phyloP scores from a whole-genome alignment of 2,888 invertebrate genomes.

The Sicus ferrugineus region DNA sequence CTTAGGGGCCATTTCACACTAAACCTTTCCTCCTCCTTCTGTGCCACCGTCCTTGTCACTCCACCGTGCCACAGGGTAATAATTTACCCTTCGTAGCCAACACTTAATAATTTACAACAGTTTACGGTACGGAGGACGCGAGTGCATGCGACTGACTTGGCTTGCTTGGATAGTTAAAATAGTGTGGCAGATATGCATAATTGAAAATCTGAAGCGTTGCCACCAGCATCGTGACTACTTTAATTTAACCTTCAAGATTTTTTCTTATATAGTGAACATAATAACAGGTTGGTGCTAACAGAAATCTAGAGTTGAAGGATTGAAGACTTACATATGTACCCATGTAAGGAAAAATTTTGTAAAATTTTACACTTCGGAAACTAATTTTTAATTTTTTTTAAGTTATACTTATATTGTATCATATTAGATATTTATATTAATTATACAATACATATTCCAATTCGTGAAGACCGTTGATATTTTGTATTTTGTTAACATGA shows the following conservation, averaged over 20 bases:
- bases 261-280: too few relatives aligned
- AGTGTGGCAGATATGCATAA: neutral
- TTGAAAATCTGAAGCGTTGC: neutral
- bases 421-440: too few relatives aligned
- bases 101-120: slow-evolving; percentile 10
- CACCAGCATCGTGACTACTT: neutral
- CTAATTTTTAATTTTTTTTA: too few relatives aligned
- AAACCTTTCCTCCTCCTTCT: neutral
- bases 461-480: too few relatives aligned
- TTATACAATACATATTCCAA: too few relatives aligned
- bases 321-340: too few relatives aligned
- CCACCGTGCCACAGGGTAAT: neutral
- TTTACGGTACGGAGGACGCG: neutral
- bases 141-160: neutral
- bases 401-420: too few relatives aligned
- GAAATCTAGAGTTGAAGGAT: too few relatives aligned
- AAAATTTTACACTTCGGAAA: too few relatives aligned
- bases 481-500: too few relatives aligned
- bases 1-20: neutral
- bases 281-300: too few relatives aligned
- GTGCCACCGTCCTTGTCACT: neutral
- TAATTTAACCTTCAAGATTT: neutral
- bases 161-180: neutral
- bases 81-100: neutral
- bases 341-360: too few relatives aligned